Evolutionary conservation across 2,888 invertebrate genomes (phyloP), one percentile per base, ranked within the genome.

Genomic region (Endomychus coccineus): DNA sequence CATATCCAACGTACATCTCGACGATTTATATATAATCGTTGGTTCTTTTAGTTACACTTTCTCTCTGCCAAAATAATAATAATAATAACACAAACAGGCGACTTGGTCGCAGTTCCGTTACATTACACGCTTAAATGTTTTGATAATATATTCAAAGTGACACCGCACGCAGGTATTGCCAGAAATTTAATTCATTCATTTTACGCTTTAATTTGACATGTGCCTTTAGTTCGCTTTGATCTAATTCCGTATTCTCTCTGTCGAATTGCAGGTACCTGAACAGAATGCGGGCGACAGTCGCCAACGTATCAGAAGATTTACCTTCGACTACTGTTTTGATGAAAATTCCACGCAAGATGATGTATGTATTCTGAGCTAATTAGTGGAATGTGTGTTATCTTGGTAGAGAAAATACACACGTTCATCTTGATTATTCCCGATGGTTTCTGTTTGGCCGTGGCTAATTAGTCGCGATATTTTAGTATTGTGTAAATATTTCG

Each of bases 221-320:
- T 38, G 37, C 28, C 40, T 19, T 34, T n/a, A 39, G 34, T 34
- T 34, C 38, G 24, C 45, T 43, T 43, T 46, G 42, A 44, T 44
- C 44, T 42, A 46, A 44, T 34, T 44, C 28, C 7, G 28, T 29
- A 15, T n/a, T n/a, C n/a, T n/a, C n/a, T n/a, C n/a, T n/a, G n/a
- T n/a, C n/a, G n/a, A n/a, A 29, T 49, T 52, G 31, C 51, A 78
- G 74, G 78, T 78, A 17, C 75, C 73, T 38, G 66, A 72, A 40
- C 75, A 75, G 56, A 76, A 78, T 55, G 76, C 78, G 0, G 79
- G 78, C 3, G 80, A 80, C 57, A 80, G 80, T 52, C 69, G 80
- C 4, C 74, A 77, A 55, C 71, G 80, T 23, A 70, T 73, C 13
- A 69, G 76, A 16, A 67, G 71, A 44, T 80, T 80, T 57, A 68